phyloP scores from a whole-genome alignment of 1,140 invertebrate genomes.

The Chironomus striatipennis region DNA sequence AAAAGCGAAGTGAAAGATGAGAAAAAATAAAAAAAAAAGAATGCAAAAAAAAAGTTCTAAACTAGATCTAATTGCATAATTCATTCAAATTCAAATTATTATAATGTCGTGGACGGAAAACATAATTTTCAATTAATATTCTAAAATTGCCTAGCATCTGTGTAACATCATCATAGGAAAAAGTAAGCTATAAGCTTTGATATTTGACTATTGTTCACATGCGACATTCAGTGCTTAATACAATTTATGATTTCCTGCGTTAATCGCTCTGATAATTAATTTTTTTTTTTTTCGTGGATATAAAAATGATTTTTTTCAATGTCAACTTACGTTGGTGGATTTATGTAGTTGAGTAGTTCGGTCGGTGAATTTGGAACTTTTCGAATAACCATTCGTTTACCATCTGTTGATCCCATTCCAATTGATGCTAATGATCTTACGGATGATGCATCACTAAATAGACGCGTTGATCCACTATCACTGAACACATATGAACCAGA shows the following conservation, averaged over 20 bases:
- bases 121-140: constrained; percentile 5
- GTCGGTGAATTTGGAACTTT: constrained; percentile 71
- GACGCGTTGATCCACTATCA: constrained; percentile 36
- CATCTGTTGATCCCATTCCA: constrained; percentile 76
- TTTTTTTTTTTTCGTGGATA: background rate
- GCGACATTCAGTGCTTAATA: constrained; percentile 11
- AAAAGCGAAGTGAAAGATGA: too few relatives aligned
- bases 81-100: too few relatives aligned
- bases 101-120: background rate
- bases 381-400: constrained; percentile 70
- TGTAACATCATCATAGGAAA: too few relatives aligned
- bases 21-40: too few relatives aligned
- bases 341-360: constrained; percentile 70
- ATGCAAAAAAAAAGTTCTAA: too few relatives aligned
- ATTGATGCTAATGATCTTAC: constrained; percentile 69
- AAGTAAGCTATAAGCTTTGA: too few relatives aligned
- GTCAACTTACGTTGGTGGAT: constrained; percentile 66
- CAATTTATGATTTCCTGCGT: constrained; percentile 8
- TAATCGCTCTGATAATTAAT: background rate
- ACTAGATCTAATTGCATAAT: too few relatives aligned
- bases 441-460: constrained; percentile 53
- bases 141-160: background rate
- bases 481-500: constrained; percentile 41
- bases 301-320: background rate
- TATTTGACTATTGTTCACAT: background rate